phyloP scores from a whole-genome alignment of 2,113 vertebrate species.

The Atrichornis clamosus region DNA sequence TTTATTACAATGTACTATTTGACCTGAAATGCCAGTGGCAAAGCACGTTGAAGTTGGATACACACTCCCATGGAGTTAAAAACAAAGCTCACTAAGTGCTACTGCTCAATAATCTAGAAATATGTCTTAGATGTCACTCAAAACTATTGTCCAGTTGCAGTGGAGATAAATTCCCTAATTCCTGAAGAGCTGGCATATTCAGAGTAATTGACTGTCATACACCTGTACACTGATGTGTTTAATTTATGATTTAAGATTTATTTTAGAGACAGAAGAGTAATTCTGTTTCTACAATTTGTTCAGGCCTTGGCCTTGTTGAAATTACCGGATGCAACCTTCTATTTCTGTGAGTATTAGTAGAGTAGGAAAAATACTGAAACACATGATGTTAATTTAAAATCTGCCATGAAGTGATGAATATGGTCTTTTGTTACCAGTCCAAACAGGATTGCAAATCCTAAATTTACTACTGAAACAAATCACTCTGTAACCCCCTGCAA shows the following conservation, averaged over 20 bases:
- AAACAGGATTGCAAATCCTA: not conserved
- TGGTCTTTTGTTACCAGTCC: not conserved
- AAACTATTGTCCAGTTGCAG: not conserved
- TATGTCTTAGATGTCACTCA: not conserved
- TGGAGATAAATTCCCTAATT: not conserved
- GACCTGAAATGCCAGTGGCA: not conserved
- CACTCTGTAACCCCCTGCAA: rapidly evolving
- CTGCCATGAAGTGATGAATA: not conserved
- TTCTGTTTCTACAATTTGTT: not conserved
- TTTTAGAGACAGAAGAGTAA: not conserved
- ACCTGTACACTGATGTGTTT: rapidly evolving
- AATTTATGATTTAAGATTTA: not conserved
- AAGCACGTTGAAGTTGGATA: not conserved
- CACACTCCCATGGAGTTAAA: not conserved
- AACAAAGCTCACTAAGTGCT: not conserved
- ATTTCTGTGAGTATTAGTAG: not conserved
- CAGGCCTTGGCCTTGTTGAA: not conserved
- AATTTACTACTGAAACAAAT: not conserved
- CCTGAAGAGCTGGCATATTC: not conserved
- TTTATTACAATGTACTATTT: not conserved
- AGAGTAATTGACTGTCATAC: not conserved
- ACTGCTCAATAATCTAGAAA: not conserved
- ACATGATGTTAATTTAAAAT: not conserved
- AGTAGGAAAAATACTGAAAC: not conserved
- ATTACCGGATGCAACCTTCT: not conserved